Percentiles rank a stretch among this genome's conserved stretches.
phyloP scores from a whole-genome alignment of 2,113 vertebrate species.

The Rhinogobius similis region DNA sequence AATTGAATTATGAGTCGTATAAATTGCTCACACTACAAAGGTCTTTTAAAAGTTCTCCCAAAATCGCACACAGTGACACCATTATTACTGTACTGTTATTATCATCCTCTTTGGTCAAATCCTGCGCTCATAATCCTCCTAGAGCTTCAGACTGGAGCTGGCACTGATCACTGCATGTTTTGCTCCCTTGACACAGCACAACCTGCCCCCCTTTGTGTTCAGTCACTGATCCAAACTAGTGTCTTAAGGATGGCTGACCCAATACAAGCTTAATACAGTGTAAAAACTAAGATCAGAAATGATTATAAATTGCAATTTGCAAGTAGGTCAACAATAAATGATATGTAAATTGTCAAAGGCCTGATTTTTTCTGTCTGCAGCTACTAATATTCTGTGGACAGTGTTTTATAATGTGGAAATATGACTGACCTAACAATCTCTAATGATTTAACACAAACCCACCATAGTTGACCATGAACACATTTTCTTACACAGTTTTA shows the following conservation, averaged over 20 bases:
- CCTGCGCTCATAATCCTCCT: slow-evolving; percentile 54
- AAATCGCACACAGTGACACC: neutral
- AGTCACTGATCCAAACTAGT: neutral
- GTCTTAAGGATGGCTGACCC: neutral
- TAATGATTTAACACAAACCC: slow-evolving; percentile 26
- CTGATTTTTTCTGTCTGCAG: slow-evolving; percentile 5
- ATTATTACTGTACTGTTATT: slow-evolving; percentile 22
- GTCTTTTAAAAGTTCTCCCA: neutral
- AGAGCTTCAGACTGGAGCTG: slow-evolving; percentile 48
- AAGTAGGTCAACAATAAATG: neutral
- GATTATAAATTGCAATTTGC: neutral
- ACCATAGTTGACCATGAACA: slow-evolving; percentile 26
- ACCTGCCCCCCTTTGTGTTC: slow-evolving; percentile 17
- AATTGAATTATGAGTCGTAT: too few species aligned
- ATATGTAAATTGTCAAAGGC: neutral
- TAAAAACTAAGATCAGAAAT: neutral
- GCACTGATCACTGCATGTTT: neutral
- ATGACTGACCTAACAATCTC: neutral
- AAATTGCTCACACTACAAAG: neutral
- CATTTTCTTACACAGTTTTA: slow-evolving; percentile 4
- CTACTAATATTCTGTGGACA: slow-evolving; percentile 35
- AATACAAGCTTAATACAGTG: neutral
- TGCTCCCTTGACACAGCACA: slow-evolving; percentile 11
- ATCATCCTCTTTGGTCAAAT: slow-evolving; percentile 65
- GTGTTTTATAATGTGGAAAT: too few species aligned